Conservation (phyloP, 2,888 invertebrate species). For the Rhimphoctona megacephalus region DNA sequence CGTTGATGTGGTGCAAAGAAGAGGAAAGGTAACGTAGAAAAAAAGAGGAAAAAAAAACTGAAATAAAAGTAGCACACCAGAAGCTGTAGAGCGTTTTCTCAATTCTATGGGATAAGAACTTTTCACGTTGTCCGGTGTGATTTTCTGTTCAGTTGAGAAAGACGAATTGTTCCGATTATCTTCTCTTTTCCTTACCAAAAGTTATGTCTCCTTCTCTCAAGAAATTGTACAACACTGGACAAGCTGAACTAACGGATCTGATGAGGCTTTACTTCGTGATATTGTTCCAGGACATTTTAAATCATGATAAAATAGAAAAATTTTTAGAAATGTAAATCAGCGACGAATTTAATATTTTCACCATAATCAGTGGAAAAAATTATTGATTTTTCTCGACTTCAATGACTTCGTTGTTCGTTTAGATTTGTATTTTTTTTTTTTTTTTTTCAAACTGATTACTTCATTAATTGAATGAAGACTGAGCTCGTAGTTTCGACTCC, state of each 20-base stretch:
- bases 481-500: background rate
- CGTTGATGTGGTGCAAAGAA: conserved; percentile 44
- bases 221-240: conserved; percentile 15
- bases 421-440: background rate
- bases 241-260: conserved; percentile 3
- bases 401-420: background rate
- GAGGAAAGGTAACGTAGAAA: background rate
- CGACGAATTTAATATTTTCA: background rate
- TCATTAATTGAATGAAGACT: background rate
- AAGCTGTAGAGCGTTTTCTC: conserved; percentile 6
- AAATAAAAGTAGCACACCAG: conserved; percentile 10
- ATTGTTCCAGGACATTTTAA: conserved; percentile 18
- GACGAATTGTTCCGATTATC: conserved; percentile 28
- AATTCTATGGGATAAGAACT: conserved; percentile 28
- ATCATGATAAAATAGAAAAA: background rate
- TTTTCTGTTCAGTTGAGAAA: conserved; percentile 33
- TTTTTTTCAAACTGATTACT: background rate
- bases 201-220: background rate
- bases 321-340: background rate
- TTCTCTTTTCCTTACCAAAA: conserved; percentile 4
- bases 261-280: conserved; percentile 22
- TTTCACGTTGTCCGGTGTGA: conserved; percentile 29
- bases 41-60: background rate
- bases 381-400: background rate
- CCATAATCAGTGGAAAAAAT: background rate